Conservation (phyloP, 2,888 invertebrate species). For the Sinopyrophorus schimmeli region DNA sequence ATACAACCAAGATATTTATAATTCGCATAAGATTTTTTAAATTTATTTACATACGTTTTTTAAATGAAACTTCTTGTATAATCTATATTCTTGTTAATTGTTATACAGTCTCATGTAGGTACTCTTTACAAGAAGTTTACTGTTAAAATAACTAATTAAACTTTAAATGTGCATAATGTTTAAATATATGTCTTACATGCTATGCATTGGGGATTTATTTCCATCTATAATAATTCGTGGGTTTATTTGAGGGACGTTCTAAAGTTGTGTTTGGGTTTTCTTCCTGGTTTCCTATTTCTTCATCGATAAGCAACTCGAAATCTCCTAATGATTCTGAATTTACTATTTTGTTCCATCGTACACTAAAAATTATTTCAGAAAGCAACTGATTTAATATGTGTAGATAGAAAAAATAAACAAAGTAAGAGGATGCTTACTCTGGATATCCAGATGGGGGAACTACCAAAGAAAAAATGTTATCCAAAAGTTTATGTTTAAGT, state of each 20-base stretch:
- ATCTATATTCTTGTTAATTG: constrained; percentile 19
- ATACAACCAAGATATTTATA: constrained; percentile 8
- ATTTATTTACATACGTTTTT: constrained; percentile 7
- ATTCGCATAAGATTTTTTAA: constrained; percentile 3
- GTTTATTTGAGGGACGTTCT: constrained; percentile 30
- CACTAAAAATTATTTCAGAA: constrained; percentile 54
- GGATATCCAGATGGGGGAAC: constrained; percentile 87
- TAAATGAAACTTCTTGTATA: constrained; percentile 1
- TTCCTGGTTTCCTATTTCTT: constrained; percentile 66
- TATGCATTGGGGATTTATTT: constrained; percentile 5
- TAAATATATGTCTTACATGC: constrained; percentile 25
- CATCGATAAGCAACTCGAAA: constrained; percentile 83
- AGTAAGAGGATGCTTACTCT: constrained; percentile 69
- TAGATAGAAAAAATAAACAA: constrained; percentile 13
- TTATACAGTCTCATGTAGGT: no score
- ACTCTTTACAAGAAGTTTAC: constrained; percentile 18
- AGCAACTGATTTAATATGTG: not conserved
- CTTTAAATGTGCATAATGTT: constrained; percentile 25
- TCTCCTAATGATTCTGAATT: constrained; percentile 74
- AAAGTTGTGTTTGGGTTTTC: constrained; percentile 28
- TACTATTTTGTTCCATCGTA: constrained; percentile 85
- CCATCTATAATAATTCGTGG: constrained; percentile 25
- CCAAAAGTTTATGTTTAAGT: constrained; percentile 90
- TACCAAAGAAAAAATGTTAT: constrained; percentile 89
- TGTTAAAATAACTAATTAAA: constrained; percentile 21